A percentile compares a stretch with the other conserved stretches of the same genome.
phyloP scores from a whole-genome alignment of 2,797 vertebrate species.

The Cyprinella venusta region DNA sequence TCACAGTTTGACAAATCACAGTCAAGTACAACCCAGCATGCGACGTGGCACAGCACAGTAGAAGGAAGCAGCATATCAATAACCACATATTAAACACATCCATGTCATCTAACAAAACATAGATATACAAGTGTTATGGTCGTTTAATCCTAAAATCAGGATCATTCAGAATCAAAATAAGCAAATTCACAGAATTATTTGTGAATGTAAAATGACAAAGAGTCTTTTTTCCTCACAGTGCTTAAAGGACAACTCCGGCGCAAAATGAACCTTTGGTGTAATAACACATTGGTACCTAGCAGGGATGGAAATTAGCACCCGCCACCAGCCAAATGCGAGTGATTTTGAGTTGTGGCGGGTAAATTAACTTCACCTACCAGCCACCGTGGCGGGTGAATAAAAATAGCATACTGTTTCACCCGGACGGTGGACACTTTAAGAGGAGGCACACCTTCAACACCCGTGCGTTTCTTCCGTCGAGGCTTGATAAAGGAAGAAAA shows the following conservation, averaged over 20 bases:
- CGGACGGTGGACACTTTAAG: no score
- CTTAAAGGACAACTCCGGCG: neutral
- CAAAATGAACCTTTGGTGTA: no score
- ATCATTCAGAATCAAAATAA: constrained; percentile 45
- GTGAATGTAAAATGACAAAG: constrained; percentile 8
- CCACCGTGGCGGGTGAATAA: no score
- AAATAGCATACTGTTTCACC: no score
- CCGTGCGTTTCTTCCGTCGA: no score
- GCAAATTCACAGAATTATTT: constrained; percentile 60
- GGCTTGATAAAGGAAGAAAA: no score
- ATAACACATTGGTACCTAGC: no score
- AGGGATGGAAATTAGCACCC: no score
- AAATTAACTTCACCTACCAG: no score
- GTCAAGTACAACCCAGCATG: constrained; percentile 61
- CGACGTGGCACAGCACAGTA: constrained; percentile 54
- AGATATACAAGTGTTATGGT: neutral
- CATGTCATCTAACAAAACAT: constrained; percentile 22
- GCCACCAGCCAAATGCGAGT: no score
- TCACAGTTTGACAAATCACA: constrained; percentile 54
- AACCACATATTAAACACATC: constrained; percentile 33
- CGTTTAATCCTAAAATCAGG: constrained; percentile 49
- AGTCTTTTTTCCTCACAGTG: neutral
- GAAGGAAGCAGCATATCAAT: constrained; percentile 55
- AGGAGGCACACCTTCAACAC: no score
- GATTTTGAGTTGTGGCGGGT: no score